A percentile compares a stretch with the other conserved stretches of the same genome.
Evolutionary conservation across 2,797 vertebrate species (phyloP).

Genomic region (Onychomys leucogaster): DNA sequence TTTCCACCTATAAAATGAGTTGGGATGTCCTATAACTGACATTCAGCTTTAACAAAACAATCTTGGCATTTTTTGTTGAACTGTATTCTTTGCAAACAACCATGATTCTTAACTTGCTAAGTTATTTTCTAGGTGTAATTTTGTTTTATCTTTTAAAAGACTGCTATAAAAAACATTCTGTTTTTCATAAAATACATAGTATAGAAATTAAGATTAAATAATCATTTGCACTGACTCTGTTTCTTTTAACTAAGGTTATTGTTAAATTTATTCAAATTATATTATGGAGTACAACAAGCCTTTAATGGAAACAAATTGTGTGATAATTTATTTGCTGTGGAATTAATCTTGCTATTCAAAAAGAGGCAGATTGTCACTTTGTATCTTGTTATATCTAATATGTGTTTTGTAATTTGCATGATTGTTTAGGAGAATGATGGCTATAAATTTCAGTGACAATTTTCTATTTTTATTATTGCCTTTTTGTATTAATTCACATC

Average conservation of each 20-base stretch:
- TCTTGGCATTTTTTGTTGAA: neutral
- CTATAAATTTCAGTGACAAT: slow-evolving; percentile 62
- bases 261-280: neutral
- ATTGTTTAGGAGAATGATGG: slow-evolving; percentile 44
- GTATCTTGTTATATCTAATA: slow-evolving; percentile 74
- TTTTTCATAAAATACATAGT: slow-evolving; percentile 63
- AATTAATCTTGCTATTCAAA: slow-evolving; percentile 75
- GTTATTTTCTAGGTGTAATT: neutral
- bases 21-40: neutral
- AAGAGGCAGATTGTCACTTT: slow-evolving; percentile 75
- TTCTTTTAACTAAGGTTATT: neutral
- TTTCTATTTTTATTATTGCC: slow-evolving; percentile 55
- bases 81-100: neutral
- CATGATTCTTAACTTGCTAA: neutral
- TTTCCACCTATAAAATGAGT: slow-evolving; percentile 43
- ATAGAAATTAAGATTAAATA: slow-evolving; percentile 63
- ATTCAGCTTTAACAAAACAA: neutral
- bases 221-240: neutral
- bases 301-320: slow-evolving; percentile 47
- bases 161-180: slow-evolving; percentile 59
- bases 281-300: neutral
- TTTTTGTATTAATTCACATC: slow-evolving; percentile 69
- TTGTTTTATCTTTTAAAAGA: slow-evolving; percentile 77
- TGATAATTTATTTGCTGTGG: slow-evolving; percentile 70
- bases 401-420: slow-evolving; percentile 72